Evolutionary conservation across 2,888 invertebrate species (phyloP).

Genomic region (Andrena trimmerana): DNA sequence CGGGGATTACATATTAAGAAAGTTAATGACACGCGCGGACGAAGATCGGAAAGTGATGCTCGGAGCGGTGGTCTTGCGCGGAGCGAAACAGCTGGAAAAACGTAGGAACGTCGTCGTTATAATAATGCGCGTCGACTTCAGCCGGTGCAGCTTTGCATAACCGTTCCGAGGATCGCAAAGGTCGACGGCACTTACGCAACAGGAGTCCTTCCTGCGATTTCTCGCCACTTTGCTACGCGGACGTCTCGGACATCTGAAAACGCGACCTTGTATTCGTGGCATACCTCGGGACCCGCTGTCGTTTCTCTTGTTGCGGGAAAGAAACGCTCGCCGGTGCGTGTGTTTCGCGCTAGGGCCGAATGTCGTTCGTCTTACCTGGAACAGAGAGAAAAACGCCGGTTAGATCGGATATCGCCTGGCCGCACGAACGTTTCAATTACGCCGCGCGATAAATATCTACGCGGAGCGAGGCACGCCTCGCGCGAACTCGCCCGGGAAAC

Average conservation of each 20-base stretch:
- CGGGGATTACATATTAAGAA: not conserved
- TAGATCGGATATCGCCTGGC: conserved; percentile 73
- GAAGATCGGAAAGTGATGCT: not conserved
- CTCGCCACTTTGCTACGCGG: conserved; percentile 7
- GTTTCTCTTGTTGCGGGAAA: not conserved
- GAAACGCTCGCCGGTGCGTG: not conserved
- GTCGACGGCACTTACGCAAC: conserved; percentile 49
- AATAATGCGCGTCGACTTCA: no score
- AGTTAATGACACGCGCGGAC: not conserved
- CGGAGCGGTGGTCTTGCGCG: not conserved
- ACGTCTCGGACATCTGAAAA: not conserved
- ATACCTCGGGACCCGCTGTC: conserved; percentile 6
- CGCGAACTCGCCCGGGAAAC: conserved; percentile 49
- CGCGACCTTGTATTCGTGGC: not conserved
- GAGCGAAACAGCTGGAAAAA: no score
- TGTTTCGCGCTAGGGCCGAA: conserved; percentile 10
- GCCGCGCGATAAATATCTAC: conserved; percentile 73
- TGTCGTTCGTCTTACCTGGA: conserved; percentile 74
- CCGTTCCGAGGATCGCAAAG: conserved; percentile 31
- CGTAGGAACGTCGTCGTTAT: no score
- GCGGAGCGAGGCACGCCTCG: conserved; percentile 57
- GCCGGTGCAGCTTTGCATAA: not conserved
- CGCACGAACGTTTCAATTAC: conserved; percentile 79
- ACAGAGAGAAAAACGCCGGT: conserved; percentile 76
- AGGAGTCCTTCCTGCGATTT: conserved; percentile 7